These are phyloP conservation scores for Corbicula japonica DNA, from an alignment of 2,888 invertebrate species.

Conservation along the genomic window DNA sequence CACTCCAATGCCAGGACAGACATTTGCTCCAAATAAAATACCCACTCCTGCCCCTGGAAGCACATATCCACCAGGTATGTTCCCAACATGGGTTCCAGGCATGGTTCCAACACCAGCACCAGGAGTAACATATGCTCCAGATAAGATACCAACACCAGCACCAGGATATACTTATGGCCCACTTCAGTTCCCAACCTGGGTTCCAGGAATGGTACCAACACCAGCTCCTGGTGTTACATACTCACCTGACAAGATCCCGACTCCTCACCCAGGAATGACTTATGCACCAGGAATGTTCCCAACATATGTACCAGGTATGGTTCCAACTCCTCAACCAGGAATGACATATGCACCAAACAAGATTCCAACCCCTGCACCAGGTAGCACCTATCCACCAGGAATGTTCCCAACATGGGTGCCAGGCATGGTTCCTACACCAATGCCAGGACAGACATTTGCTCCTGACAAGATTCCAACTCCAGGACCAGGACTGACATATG, in stretches of 20 bases:
- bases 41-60: conserved; percentile 65
- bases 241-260: conserved; percentile 62
- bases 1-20: conserved; percentile 65
- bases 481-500: conserved; percentile 60
- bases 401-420: no score
- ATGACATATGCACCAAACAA: conserved; percentile 45
- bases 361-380: conserved; percentile 61
- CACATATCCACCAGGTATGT: conserved; percentile 57
- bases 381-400: no score
- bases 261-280: conserved; percentile 65
- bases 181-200: conserved; percentile 51
- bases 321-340: conserved; percentile 65
- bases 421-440: conserved; percentile 49
- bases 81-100: conserved; percentile 59
- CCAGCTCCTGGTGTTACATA: conserved; percentile 60
- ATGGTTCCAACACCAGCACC: conserved; percentile 55
- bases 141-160: conserved; percentile 52
- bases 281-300: conserved; percentile 59
- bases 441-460: conserved; percentile 57
- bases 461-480: conserved; percentile 59
- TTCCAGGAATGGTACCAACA: conserved; percentile 62
- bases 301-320: conserved; percentile 60
- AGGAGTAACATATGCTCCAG: conserved; percentile 54
- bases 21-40: conserved; percentile 62
- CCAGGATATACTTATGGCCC: conserved; percentile 45